phyloP scores from a whole-genome alignment of 1,140 invertebrate genomes.

The Calephelis nemesis region DNA sequence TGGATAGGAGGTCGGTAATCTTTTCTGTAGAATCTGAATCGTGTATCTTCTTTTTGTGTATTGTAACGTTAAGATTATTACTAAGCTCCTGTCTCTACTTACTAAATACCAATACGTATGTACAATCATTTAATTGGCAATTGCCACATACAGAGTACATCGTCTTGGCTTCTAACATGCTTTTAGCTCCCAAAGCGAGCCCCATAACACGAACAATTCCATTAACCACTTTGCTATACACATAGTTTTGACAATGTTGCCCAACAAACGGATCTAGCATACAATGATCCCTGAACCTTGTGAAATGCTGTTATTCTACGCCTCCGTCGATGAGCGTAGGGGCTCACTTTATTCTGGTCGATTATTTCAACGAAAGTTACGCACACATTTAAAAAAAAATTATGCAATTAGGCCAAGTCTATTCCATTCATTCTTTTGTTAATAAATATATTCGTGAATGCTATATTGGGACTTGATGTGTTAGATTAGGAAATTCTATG shows the following conservation, averaged over 20 bases:
- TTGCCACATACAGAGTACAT: slow-evolving; percentile 10
- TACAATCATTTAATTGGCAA: background rate
- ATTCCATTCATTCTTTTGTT: slow-evolving; percentile 4
- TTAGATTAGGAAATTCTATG: background rate
- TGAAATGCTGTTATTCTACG: slow-evolving; percentile 8
- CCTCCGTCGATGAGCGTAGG: background rate
- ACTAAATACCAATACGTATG: background rate
- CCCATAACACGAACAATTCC: slow-evolving; percentile 25
- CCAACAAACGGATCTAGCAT: slow-evolving; percentile 20
- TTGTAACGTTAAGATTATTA: no score
- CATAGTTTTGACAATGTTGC: slow-evolving; percentile 31
- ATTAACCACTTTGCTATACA: slow-evolving; percentile 14
- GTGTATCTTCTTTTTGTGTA: no score
- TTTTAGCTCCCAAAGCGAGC: slow-evolving; percentile 30
- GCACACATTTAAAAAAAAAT: slow-evolving; percentile 19
- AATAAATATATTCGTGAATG: slow-evolving; percentile 10
- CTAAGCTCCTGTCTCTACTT: background rate
- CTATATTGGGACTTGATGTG: slow-evolving; percentile 6
- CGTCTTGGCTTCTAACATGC: slow-evolving; percentile 10
- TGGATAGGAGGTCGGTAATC: no score
- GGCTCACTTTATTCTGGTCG: slow-evolving; percentile 6
- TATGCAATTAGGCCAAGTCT: slow-evolving; percentile 12
- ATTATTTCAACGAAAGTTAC: slow-evolving; percentile 19
- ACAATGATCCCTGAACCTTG: slow-evolving; percentile 20
- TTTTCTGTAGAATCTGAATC: no score